Evolutionary conservation across 2,797 vertebrate species (phyloP).

Genomic region (Parauchenoglanis punctatus): DNA sequence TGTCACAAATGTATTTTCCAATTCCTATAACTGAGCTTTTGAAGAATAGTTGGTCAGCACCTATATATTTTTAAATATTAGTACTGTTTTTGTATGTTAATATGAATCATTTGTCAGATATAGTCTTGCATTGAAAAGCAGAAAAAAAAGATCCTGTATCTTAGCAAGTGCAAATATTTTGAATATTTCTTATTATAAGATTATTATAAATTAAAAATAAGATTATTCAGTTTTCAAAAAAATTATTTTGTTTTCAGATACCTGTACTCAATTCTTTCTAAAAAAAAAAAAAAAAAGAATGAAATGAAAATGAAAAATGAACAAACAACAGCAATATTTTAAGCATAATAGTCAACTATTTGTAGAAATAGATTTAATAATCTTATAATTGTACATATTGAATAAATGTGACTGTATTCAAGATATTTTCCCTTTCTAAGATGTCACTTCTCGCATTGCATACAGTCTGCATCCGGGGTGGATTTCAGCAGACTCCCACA

Average conservation of each 20-base stretch:
- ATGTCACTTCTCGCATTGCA: background rate
- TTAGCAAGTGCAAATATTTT: background rate
- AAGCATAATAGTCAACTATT: background rate
- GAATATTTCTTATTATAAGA: background rate
- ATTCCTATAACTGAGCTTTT: background rate
- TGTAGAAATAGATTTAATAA: background rate
- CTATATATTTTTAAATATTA: background rate
- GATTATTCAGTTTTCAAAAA: background rate
- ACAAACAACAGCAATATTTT: background rate
- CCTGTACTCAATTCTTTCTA: background rate
- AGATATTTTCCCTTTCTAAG: background rate
- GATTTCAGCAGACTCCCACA: conserved; percentile 59
- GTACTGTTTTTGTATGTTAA: background rate
- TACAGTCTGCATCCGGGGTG: conserved; percentile 53
- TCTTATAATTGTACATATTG: background rate
- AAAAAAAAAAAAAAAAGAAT: background rate
- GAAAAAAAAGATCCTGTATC: background rate
- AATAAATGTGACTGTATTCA: background rate
- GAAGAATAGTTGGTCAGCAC: background rate
- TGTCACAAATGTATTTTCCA: background rate
- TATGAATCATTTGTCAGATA: background rate
- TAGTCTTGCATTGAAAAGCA: background rate
- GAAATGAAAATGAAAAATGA: background rate
- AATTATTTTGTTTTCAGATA: background rate
- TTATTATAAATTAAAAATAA: background rate